Percentiles rank a stretch among this genome's conserved stretches.
phyloP scores from a whole-genome alignment of 2,888 invertebrate species.

The Gasteruption jaculator region DNA sequence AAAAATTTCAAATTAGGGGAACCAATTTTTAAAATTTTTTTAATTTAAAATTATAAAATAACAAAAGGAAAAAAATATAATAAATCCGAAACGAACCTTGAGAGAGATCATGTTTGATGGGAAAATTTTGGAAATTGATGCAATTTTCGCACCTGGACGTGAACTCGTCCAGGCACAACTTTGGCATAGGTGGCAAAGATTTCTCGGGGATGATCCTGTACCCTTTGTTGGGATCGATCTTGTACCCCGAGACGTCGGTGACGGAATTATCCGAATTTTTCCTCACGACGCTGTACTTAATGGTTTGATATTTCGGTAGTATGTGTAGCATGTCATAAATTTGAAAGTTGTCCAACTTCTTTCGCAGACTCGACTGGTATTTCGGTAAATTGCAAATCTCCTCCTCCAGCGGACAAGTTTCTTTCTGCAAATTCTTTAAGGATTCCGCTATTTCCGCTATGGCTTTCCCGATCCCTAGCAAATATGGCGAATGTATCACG shows the following conservation, averaged over 20 bases:
- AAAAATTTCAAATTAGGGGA: too few species aligned
- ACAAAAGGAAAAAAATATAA: too few species aligned
- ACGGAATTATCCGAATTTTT: slow-evolving; percentile 25
- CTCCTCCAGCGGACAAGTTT: slow-evolving; percentile 26
- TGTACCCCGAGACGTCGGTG: slow-evolving; percentile 32
- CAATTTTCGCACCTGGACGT: slow-evolving; percentile 36
- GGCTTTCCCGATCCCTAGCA: slow-evolving; percentile 41
- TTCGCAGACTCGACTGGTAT: slow-evolving; percentile 25
- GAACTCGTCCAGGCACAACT: slow-evolving; percentile 31
- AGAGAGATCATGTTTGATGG: too few species aligned
- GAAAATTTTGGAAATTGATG: slow-evolving; percentile 35
- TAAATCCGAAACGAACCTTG: too few species aligned
- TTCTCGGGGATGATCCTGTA: slow-evolving; percentile 29
- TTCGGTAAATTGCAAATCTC: slow-evolving; percentile 30
- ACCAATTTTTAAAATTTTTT: too few species aligned
- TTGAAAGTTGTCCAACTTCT: slow-evolving; percentile 32
- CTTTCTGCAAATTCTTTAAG: slow-evolving; percentile 29
- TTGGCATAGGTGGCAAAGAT: slow-evolving; percentile 27
- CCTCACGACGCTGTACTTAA: slow-evolving; percentile 32
- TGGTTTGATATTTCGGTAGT: slow-evolving; percentile 31
- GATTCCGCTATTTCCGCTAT: slow-evolving; percentile 34
- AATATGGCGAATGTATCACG: slow-evolving; percentile 37
- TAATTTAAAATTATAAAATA: too few species aligned
- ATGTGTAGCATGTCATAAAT: slow-evolving; percentile 39
- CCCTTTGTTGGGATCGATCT: slow-evolving; percentile 27